Conservation (phyloP, 2,113 vertebrate species). For the Gracilinanus agilis region DNA sequence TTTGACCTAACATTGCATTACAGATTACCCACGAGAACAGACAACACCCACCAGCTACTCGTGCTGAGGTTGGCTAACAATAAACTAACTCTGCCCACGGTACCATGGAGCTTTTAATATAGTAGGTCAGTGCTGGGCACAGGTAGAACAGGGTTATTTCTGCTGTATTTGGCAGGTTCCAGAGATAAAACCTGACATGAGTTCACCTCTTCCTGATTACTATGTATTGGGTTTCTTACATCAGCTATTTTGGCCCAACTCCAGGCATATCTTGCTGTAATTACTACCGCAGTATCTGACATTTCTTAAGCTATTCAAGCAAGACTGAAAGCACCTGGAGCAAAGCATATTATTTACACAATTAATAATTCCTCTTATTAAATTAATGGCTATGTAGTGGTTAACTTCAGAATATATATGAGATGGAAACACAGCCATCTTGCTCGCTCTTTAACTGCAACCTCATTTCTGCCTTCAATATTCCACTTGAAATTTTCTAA, state of each 20-base stretch:
- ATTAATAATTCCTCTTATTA: constrained; percentile 65
- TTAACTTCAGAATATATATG: constrained; percentile 61
- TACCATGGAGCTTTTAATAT: neutral
- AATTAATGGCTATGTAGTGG: constrained; percentile 49
- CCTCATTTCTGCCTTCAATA: neutral
- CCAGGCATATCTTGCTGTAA: constrained; percentile 52
- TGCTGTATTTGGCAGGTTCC: neutral
- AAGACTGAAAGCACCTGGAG: constrained; percentile 13
- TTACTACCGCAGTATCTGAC: constrained; percentile 58
- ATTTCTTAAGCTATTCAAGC: constrained; percentile 71
- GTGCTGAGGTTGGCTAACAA: neutral
- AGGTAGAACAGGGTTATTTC: neutral
- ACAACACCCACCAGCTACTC: neutral
- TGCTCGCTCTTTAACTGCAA: neutral
- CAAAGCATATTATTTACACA: constrained; percentile 1
- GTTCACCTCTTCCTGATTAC: constrained; percentile 30
- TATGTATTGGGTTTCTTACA: constrained; percentile 38
- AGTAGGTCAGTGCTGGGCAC: neutral
- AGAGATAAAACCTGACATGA: constrained; percentile 1
- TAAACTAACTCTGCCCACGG: neutral
- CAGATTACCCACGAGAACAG: neutral
- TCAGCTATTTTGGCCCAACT: constrained; percentile 15
- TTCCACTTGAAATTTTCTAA: neutral
- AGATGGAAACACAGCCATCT: neutral
- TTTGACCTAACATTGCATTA: neutral